Evolutionary conservation across 1,140 invertebrate genomes (phyloP).

Genomic region (Drosophila nikananu): DNA sequence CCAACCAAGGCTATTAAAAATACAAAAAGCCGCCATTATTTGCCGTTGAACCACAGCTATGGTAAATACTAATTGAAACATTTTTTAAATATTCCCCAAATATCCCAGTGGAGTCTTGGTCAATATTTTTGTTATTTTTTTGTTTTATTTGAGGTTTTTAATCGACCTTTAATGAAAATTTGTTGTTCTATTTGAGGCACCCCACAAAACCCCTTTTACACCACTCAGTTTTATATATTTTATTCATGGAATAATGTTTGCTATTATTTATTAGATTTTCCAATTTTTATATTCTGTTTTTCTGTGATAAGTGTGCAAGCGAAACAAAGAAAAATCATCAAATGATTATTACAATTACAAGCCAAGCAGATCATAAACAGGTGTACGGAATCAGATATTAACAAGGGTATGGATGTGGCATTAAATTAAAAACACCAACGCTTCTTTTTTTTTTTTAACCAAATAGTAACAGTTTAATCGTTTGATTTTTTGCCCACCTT

Average conservation of each 20-base stretch:
- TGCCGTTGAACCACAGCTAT: neutral
- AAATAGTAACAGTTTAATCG: constrained; percentile 14
- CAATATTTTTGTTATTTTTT: neutral
- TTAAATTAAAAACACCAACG: constrained; percentile 7
- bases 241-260: neutral
- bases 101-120: neutral
- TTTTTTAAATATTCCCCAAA: constrained; percentile 2
- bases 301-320: neutral
- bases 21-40: neutral
- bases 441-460: neutral
- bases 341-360: constrained; percentile 10
- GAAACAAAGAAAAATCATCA: constrained; percentile 7
- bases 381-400: constrained; percentile 6
- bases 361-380: constrained; percentile 17
- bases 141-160: neutral
- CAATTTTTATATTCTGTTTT: neutral
- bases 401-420: constrained; percentile 1
- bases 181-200: neutral
- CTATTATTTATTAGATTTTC: constrained; percentile 12
- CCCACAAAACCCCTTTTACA: neutral
- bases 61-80: constrained; percentile 8
- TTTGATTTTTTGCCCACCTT: neutral
- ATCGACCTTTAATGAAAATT: neutral
- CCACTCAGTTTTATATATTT: constrained; percentile 6
- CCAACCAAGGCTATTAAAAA: neutral